Base-by-base conservation (phyloP, 2,797 vertebrate genomes). In the Pelobates cultripes region DNA sequence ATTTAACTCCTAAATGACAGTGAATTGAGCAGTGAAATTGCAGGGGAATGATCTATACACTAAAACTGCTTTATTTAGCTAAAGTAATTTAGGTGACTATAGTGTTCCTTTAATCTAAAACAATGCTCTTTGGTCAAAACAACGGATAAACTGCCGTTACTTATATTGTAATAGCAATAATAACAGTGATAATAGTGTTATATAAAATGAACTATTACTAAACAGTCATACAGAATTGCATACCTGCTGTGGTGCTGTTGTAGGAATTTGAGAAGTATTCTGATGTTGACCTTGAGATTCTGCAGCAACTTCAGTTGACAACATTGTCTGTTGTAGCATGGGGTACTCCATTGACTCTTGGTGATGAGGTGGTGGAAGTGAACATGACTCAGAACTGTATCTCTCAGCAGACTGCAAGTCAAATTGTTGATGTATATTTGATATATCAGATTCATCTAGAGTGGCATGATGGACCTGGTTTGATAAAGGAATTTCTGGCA, bases 281-380 rank as follows among this genome's bases (percentile, higher is more conserved):
- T 42, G 71, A 10, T 70, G 68, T 4, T 57, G 28, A 41, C 47
- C 15, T 14, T 40, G 12, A 3, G 44, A 45, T 43, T 83, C 77
- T 15, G 70, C 7, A 6, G 71, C 9, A 15, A 74, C 43, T 15
- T 9, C 43, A 64, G 51, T 15, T 70, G n/a, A 3, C 28, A 81
- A 85, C 81, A 89, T 89, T 12, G 86, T 75, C 13, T 90, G 86
- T 14, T 76, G 82, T 15, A 41, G 68, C 60, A 53, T 8, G 0
- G 68, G 68, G 13, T 81, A 51, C 47, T 51, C 47, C 10, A 10
- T 6, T 51, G 73, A 4, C 8, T 61, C 57, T n/a, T 40, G 17
- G 0, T 64, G 60, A 5, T 45, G n/a, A 45, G n/a, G n/a, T 17
- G 15, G 4, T 14, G 43, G 44, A 66, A n/a, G 41, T 3, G 61